phyloP scores from a whole-genome alignment of 2,888 invertebrate species.

The Microctonus hyperodae region DNA sequence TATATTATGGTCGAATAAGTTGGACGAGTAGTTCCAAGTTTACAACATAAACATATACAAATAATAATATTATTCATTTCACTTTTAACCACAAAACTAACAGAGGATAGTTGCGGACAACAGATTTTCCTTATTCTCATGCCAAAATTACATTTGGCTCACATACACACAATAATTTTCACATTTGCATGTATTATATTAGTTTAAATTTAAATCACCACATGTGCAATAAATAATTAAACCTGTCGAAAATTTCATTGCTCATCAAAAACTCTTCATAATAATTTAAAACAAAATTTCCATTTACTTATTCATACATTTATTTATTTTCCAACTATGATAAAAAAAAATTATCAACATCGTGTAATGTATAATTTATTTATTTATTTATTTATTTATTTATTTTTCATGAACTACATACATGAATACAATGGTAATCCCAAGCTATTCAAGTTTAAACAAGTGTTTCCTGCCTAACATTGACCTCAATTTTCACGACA shows the following conservation, averaged over 20 bases:
- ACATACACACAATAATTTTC: not conserved
- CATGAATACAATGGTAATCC: not conserved
- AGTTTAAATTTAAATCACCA: not conserved
- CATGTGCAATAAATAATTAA: not conserved
- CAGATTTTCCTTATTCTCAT: not conserved
- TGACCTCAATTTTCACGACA: conserved; percentile 47
- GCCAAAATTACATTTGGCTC: conserved; percentile 3
- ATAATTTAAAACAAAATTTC: too few species aligned
- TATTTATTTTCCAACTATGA: too few species aligned
- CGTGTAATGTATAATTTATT: too few species aligned
- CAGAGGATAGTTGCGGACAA: not conserved
- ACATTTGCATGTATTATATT: not conserved
- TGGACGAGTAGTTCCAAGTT: not conserved
- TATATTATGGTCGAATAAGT: not conserved
- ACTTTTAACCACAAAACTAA: not conserved
- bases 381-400: conserved; percentile 1
- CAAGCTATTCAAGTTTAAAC: conserved; percentile 38
- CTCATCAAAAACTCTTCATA: not conserved
- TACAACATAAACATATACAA: conserved; percentile 9
- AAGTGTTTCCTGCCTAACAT: conserved; percentile 45
- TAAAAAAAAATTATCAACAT: too few species aligned
- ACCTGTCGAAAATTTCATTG: not conserved
- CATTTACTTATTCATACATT: too few species aligned
- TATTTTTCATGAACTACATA: not conserved
- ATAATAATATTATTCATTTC: not conserved